Conservation (phyloP, 2,888 invertebrate species). For the Epirrita christyi region DNA sequence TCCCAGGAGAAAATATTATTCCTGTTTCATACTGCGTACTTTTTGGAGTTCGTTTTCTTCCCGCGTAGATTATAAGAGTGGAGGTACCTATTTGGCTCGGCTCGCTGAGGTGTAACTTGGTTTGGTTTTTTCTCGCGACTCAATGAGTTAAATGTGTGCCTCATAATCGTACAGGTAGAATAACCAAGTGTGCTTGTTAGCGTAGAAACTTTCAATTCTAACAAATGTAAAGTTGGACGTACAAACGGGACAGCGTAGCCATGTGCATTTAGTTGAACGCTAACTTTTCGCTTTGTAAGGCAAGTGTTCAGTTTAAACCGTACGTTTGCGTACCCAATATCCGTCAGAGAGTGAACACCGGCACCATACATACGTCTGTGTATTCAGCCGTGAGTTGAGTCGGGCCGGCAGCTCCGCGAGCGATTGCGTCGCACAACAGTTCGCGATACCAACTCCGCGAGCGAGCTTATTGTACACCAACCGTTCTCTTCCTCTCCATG, state of each 20-base stretch:
- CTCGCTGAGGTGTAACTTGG: too few relatives aligned
- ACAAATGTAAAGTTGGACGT: slow-evolving; percentile 67
- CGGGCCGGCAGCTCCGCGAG: slow-evolving; percentile 24
- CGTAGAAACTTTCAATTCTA: slow-evolving; percentile 53
- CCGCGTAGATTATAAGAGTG: too few relatives aligned
- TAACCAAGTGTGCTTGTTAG: slow-evolving; percentile 48
- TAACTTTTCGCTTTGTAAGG: slow-evolving; percentile 77
- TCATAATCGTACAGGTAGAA: slow-evolving; percentile 24
- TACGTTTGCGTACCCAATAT: slow-evolving; percentile 69
- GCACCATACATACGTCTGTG: slow-evolving; percentile 46
- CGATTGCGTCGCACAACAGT: slow-evolving; percentile 54
- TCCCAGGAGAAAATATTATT: too few relatives aligned
- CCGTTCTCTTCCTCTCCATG: slow-evolving; percentile 45
- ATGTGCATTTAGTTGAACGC: slow-evolving; percentile 72
- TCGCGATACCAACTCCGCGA: slow-evolving; percentile 64
- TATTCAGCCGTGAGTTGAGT: slow-evolving; percentile 59
- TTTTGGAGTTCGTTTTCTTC: too few relatives aligned
- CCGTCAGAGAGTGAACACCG: slow-evolving; percentile 62
- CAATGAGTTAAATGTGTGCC: neutral
- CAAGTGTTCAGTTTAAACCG: slow-evolving; percentile 69
- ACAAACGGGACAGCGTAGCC: slow-evolving; percentile 57
- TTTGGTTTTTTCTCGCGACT: too few relatives aligned
- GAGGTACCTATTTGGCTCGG: too few relatives aligned
- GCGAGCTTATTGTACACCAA: slow-evolving; percentile 54
- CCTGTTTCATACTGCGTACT: too few relatives aligned